phyloP scores from a whole-genome alignment of 2,797 vertebrate genomes.

The Cyclura pinguis region DNA sequence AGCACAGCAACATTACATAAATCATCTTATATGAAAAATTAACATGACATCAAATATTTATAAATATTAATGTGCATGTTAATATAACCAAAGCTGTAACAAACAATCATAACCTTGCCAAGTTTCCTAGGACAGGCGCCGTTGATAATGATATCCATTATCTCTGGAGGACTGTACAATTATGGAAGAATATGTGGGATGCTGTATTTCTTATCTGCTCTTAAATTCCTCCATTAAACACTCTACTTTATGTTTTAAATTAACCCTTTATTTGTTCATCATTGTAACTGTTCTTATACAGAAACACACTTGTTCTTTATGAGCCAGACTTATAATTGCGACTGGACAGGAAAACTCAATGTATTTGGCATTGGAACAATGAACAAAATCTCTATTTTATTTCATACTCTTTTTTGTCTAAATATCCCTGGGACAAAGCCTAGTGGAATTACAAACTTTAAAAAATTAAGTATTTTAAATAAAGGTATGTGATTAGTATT shows the following conservation, averaged over 20 bases:
- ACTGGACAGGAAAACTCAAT: constrained; percentile 32
- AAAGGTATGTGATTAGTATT: too few relatives aligned
- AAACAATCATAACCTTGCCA: constrained; percentile 88
- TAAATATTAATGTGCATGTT: constrained; percentile 90
- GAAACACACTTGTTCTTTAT: constrained; percentile 50
- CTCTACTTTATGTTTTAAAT: constrained; percentile 65
- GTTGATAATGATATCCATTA: constrained; percentile 89
- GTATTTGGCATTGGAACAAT: not conserved
- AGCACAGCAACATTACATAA: constrained; percentile 83
- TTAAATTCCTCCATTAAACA: constrained; percentile 80
- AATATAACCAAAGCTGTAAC: constrained; percentile 88
- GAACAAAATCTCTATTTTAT: not conserved
- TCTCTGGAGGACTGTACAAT: constrained; percentile 82
- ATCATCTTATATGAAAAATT: constrained; percentile 89
- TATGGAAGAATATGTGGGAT: constrained; percentile 79
- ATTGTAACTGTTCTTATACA: constrained; percentile 36
- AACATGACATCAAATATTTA: constrained; percentile 89
- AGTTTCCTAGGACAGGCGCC: constrained; percentile 85
- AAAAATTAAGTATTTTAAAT: too few relatives aligned
- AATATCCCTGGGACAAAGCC: not conserved
- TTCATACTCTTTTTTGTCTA: constrained; percentile 7
- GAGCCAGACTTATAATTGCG: constrained; percentile 64
- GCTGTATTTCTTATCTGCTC: constrained; percentile 78
- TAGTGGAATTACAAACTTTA: not conserved
- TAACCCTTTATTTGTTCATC: constrained; percentile 69